phyloP scores from a whole-genome alignment of 1,140 invertebrate species.

The Cyphomyrmex costatus region DNA sequence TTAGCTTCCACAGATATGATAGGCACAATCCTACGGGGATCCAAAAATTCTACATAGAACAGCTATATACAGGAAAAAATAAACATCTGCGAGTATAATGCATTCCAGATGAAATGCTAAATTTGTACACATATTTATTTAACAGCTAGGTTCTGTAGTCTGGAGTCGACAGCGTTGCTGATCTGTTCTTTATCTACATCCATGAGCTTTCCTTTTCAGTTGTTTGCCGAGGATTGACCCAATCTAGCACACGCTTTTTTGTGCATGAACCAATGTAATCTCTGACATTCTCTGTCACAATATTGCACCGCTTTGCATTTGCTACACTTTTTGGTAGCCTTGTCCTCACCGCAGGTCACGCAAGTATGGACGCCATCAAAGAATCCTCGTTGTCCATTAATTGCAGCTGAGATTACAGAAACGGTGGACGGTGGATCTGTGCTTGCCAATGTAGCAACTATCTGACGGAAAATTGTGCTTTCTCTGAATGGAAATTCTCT shows the following conservation, averaged over 20 bases:
- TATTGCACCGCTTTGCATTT: constrained; percentile 97
- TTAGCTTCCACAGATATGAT: constrained; percentile 16
- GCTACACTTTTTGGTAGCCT: constrained; percentile 97
- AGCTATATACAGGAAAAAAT: constrained; percentile 55
- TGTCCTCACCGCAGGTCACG: constrained; percentile 95
- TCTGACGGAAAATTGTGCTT: constrained; percentile 95
- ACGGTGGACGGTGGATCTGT: constrained; percentile 90
- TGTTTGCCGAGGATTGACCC: constrained; percentile 73
- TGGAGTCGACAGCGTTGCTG: constrained; percentile 79
- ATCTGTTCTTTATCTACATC: constrained; percentile 82
- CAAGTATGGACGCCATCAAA: constrained; percentile 92
- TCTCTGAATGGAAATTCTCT: constrained; percentile 96
- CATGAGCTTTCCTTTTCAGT: constrained; percentile 74
- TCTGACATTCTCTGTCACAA: constrained; percentile 97
- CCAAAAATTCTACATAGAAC: constrained; percentile 27
- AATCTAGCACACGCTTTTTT: constrained; percentile 94
- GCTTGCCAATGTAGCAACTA: constrained; percentile 91
- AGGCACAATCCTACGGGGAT: constrained; percentile 7
- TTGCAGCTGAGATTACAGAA: constrained; percentile 93
- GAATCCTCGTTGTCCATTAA: constrained; percentile 95
- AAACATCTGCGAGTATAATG: constrained; percentile 11
- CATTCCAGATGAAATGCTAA: background rate
- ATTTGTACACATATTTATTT: constrained; percentile 77
- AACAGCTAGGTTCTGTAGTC: constrained; percentile 79
- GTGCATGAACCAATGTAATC: constrained; percentile 98